These are phyloP conservation scores for Phalanger gymnotis DNA, from an alignment of 2,797 vertebrate genomes.

Conservation along the genomic window DNA sequence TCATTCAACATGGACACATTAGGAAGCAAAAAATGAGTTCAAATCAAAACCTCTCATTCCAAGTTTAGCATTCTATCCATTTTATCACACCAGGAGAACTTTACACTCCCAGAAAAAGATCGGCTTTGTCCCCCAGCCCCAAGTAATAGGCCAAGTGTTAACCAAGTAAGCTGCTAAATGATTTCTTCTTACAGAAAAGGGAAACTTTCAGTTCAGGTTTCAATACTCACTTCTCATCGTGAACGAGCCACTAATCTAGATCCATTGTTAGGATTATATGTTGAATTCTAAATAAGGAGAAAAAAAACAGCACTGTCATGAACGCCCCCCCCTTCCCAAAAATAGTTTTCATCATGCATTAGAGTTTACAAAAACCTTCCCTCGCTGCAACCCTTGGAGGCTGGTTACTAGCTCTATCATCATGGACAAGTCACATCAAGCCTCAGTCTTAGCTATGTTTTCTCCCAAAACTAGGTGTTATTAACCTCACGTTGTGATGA, in stretches of 20 bases:
- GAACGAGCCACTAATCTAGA: constrained; percentile 65
- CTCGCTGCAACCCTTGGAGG: not conserved
- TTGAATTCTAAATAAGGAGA: constrained; percentile 60
- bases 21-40: not conserved
- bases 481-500: not conserved
- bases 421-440: not conserved
- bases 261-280: constrained; percentile 64
- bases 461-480: not conserved
- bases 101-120: not conserved
- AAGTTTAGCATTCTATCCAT: not conserved
- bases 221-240: constrained; percentile 68
- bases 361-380: not conserved
- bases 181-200: not conserved
- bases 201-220: constrained; percentile 1
- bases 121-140: not conserved
- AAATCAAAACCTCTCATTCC: not conserved
- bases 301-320: not conserved
- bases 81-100: not conserved
- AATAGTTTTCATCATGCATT: not conserved
- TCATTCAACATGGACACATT: not conserved
- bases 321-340: not conserved
- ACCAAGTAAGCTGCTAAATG: not conserved
- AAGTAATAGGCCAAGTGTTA: not conserved
- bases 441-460: not conserved
- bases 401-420: not conserved